Conservation (phyloP, 2,888 invertebrate genomes). For the Eupithecia pulchellata region DNA sequence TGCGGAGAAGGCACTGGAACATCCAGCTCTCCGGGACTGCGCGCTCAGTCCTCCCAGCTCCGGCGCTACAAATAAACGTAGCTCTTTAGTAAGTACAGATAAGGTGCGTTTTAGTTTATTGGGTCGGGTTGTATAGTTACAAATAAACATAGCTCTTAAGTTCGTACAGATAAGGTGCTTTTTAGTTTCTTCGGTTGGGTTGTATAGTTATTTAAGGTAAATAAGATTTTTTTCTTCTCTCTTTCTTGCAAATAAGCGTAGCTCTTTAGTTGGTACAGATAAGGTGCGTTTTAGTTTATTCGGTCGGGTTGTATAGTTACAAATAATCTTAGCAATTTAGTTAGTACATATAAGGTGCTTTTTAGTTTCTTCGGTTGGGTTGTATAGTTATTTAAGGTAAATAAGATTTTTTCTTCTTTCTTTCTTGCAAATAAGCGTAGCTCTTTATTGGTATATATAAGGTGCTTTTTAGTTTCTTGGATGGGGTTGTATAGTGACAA, state of each 20-base stretch:
- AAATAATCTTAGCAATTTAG: too few relatives aligned
- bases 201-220: too few relatives aligned
- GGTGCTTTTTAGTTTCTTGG: not conserved
- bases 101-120: not conserved
- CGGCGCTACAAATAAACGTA: constrained; percentile 45
- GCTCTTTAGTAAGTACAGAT: constrained; percentile 1
- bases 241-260: constrained; percentile 13
- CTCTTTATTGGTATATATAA: not conserved
- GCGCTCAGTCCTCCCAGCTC: constrained; percentile 74
- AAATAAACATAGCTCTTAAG: too few relatives aligned
- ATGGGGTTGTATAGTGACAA: not conserved
- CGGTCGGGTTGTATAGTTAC: not conserved
- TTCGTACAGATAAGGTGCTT: too few relatives aligned
- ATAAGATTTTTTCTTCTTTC: too few relatives aligned
- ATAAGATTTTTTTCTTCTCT: too few relatives aligned
- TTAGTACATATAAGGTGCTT: too few relatives aligned
- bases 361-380: too few relatives aligned
- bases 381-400: too few relatives aligned
- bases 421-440: constrained; percentile 12
- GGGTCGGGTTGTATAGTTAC: not conserved
- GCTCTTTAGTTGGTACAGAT: constrained; percentile 2
- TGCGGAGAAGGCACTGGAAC: constrained; percentile 87
- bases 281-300: not conserved
- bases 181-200: too few relatives aligned
- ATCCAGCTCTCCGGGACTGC: constrained; percentile 78